Base-by-base conservation (phyloP, 2,113 vertebrate species). In the Vidua chalybeata region DNA sequence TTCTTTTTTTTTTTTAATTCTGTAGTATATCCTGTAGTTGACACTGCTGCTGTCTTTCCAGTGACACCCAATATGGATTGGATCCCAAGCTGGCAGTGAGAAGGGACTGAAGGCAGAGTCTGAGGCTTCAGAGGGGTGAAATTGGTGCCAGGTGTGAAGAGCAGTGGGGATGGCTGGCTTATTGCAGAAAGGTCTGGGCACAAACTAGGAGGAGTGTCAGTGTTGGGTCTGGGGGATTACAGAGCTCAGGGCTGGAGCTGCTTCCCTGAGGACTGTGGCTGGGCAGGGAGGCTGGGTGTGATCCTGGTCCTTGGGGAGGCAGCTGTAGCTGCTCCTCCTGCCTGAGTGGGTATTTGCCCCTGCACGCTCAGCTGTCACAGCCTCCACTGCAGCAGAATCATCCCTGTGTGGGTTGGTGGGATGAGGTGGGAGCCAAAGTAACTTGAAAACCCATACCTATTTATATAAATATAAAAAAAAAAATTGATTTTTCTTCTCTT, bases 381-480 rank as follows among this genome's bases (percentile, higher is more conserved):
- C 90, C 96, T 96, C 83, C 93, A 61, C 90, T 91, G 89, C 93
- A 84, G 83, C 79, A 93, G 45, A 90, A 88, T 90, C 92, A 92
- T 96, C 62, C 73, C 61, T 10, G 15, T 79, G 94, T 94, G 96
- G 94, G 96, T 20, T 92, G 94, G 58, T 76, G 54, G 96, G 73
- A 84, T 94, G 92, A 90, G 62, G 73, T 89, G 55, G 84, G 86
- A 93, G 72, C 92, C 78, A 75, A 94, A 81, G 78, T 72, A 85
- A 90, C 80, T 84, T 80, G 55, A 87, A 92, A 73, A 23, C 67
- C 43, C 46, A 2, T 89, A 90, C 82, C 62, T 96, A 21, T 91
- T 95, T 96, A 78, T 94, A 33, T 79, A 92, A 87, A 39, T 72
- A 94, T 49, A 91, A 89, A 89, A 92, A 73, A 73, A 90, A 89